Base-by-base conservation (phyloP, 2,888 invertebrate genomes). In the Hipparchia semele region DNA sequence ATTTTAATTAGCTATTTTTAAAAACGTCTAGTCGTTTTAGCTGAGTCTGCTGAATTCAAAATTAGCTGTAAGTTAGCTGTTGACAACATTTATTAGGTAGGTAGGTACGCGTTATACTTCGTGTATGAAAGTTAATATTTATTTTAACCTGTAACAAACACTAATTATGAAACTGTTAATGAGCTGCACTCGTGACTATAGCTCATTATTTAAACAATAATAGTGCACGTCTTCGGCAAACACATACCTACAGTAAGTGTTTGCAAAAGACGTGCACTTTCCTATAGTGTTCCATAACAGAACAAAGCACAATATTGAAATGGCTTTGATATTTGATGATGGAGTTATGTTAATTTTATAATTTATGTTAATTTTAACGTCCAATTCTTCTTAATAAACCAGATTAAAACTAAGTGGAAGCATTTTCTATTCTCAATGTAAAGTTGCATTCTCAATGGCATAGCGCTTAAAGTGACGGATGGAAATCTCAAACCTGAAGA, bases 181-280 rank as follows among this genome's bases (percentile, higher is more conserved):
- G 70, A 74, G 60, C n/a, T 58, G 65, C 68, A 67, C 64, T 76
- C 75, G 71, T 71, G 75, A 75, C 62, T 64, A 64, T 72, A 70
- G 13, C 72, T 75, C 70, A 75, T 75, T 72, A 68, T 68, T 60
- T 13, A 60, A 68, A 68, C 59, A 68, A 68, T 54, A 54, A 54
- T 45, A 23, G 23, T 23, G 23, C 23, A 23, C 23, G 23, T 23
- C 23, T 23, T 23, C 23, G 23, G 23, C 23, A 23, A 23, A 23
- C 23, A 23, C 23, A 23, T 23, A 23, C 23, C 23, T 23, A 23
- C 23, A 23, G 5, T 53, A 54, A 46, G 51, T 60, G 68, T 49
- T 58, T 33, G 59, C 77, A 49, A 71, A 75, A 73, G 75, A 73
- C 76, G 75, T 76, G 71, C 75, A 73, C 73, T 75, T 76, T 74